phyloP scores from a whole-genome alignment of 2,113 vertebrate genomes.

The Gasterosteus aculeatus region DNA sequence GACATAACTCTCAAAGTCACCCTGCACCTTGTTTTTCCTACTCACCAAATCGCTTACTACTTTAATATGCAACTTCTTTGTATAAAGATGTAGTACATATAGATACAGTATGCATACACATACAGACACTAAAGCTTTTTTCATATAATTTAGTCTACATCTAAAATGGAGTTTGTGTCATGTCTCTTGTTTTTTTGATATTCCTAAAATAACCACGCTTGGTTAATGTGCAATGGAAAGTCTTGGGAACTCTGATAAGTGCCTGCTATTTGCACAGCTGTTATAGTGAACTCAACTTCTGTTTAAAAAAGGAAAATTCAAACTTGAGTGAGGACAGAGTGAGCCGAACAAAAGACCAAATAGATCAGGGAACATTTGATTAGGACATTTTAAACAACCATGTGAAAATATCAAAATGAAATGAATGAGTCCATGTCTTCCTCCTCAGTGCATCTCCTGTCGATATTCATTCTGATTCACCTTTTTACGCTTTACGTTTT shows the following conservation, averaged over 20 bases:
- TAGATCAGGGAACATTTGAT: not conserved
- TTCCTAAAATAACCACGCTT: not conserved
- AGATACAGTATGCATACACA: not conserved
- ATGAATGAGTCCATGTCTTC: not conserved
- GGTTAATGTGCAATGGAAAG: slow-evolving; percentile 11
- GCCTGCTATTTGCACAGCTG: slow-evolving; percentile 63
- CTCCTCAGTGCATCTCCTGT: not conserved
- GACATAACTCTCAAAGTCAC: no score
- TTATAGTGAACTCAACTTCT: not conserved
- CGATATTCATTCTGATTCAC: not conserved
- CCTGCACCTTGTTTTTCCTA: no score
- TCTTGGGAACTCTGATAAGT: slow-evolving; percentile 47
- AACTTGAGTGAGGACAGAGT: not conserved
- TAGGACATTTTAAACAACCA: not conserved
- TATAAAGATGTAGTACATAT: not conserved
- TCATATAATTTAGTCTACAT: not conserved
- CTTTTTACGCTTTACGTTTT: not conserved
- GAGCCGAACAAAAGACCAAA: not conserved
- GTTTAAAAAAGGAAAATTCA: slow-evolving; percentile 6
- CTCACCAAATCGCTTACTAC: not conserved
- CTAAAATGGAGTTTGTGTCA: not conserved
- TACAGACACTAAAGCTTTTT: not conserved
- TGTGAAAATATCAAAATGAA: not conserved
- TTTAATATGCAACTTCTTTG: no score
- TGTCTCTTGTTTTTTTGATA: not conserved